Percentiles rank a stretch among this genome's conserved stretches.
These are phyloP conservation scores for Phortica variegata DNA, from an alignment of 1,140 invertebrate genomes.

Conservation along the genomic window DNA sequence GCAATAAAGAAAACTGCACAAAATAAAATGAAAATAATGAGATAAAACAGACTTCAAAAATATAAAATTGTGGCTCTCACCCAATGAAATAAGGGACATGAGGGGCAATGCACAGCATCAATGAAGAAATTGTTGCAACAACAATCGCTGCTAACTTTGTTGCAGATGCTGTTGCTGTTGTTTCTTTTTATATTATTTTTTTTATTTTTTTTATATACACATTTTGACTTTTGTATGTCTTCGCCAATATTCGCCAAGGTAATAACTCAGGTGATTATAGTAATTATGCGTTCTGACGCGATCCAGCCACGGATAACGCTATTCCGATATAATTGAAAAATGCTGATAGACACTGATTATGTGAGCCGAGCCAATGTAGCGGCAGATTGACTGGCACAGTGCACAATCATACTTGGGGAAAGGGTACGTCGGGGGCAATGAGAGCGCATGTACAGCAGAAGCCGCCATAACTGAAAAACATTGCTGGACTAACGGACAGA, in stretches of 20 bases:
- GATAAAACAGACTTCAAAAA: slow-evolving; percentile 48
- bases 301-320: slow-evolving; percentile 57
- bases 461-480: too few species aligned
- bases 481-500: too few species aligned
- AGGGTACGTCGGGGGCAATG: too few species aligned
- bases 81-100: slow-evolving; percentile 1
- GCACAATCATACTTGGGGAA: not conserved
- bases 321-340: slow-evolving; percentile 58
- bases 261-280: slow-evolving; percentile 58
- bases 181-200: slow-evolving; percentile 46
- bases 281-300: slow-evolving; percentile 58
- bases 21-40: slow-evolving; percentile 45
- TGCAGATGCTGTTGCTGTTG: slow-evolving; percentile 11
- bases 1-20: slow-evolving; percentile 12
- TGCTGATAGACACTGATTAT: slow-evolving; percentile 57
- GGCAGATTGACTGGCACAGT: slow-evolving; percentile 11
- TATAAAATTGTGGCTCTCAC: slow-evolving; percentile 41
- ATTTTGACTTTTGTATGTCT: slow-evolving; percentile 31
- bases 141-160: slow-evolving; percentile 36
- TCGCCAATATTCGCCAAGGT: slow-evolving; percentile 55
- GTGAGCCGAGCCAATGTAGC: slow-evolving; percentile 10
- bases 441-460: too few species aligned
- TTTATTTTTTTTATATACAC: slow-evolving; percentile 46
- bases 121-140: slow-evolving; percentile 5
- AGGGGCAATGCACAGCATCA: slow-evolving; percentile 4